These are phyloP conservation scores for Caenorhabditis imperialis DNA, from an alignment of 2,888 invertebrate genomes.

Conservation along the genomic window DNA sequence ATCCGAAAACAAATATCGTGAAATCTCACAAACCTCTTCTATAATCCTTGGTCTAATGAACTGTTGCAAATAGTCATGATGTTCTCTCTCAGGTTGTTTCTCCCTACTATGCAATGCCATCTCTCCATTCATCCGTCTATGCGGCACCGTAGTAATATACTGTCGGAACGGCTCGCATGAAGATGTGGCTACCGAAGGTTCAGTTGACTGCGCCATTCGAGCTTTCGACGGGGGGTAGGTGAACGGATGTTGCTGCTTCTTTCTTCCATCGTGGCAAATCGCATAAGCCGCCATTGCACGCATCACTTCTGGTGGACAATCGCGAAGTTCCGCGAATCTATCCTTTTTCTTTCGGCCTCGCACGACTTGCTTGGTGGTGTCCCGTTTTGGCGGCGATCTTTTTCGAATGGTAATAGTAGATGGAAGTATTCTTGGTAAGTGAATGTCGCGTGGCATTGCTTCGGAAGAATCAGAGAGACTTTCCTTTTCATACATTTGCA, in stretches of 20 bases:
- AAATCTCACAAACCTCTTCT: too few species aligned
- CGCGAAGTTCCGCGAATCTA: conserved; percentile 21
- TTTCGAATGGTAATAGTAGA: not conserved
- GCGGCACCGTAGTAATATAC: conserved; percentile 7
- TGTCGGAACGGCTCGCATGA: too few species aligned
- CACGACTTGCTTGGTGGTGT: conserved; percentile 30
- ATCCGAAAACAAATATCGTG: too few species aligned
- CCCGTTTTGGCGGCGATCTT: not conserved
- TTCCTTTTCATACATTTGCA: not conserved
- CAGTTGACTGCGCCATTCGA: not conserved
- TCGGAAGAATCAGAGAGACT: too few species aligned
- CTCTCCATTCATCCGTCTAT: not conserved
- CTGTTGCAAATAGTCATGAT: too few species aligned
- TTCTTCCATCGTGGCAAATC: conserved; percentile 29
- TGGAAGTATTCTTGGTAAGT: too few species aligned
- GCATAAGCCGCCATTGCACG: conserved; percentile 33
- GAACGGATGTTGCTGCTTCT: conserved; percentile 26
- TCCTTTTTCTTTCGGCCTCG: conserved; percentile 13
- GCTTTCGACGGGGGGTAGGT: conserved; percentile 5
- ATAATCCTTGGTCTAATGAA: too few species aligned
- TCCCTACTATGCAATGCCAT: too few species aligned
- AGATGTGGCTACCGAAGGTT: conserved; percentile 6
- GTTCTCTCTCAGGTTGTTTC: too few species aligned
- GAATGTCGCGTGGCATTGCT: too few species aligned
- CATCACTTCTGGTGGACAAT: conserved; percentile 36